A percentile compares a stretch with the other conserved stretches of the same genome.
phyloP scores from a whole-genome alignment of 2,888 invertebrate genomes.

The Dinocampus coccinellae region DNA sequence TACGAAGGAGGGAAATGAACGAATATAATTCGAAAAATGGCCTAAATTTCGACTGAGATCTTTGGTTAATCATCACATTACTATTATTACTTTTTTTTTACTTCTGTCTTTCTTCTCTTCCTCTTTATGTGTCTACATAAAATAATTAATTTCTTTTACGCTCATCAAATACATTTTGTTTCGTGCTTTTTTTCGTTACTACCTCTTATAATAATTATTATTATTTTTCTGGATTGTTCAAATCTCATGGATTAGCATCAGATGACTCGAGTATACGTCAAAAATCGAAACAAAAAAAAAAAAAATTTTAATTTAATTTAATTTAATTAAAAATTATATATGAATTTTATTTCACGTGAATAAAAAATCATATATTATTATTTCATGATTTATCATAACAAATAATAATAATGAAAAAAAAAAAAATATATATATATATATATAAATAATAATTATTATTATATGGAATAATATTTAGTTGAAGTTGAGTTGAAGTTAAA shows the following conservation, averaged over 20 bases:
- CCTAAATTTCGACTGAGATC: slow-evolving; percentile 20
- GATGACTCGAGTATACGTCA: not conserved
- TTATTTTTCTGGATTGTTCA: slow-evolving; percentile 22
- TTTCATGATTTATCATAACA: no score
- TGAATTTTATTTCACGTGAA: no score
- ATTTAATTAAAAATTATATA: no score
- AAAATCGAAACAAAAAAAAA: not conserved
- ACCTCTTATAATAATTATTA: no score
- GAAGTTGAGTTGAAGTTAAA: not conserved
- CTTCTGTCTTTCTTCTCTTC: slow-evolving; percentile 10
- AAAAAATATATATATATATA: not conserved
- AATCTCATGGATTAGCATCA: slow-evolving; percentile 25
- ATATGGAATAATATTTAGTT: no score
- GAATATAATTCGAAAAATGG: slow-evolving; percentile 41
- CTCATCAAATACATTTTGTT: slow-evolving; percentile 20
- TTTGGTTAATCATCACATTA: slow-evolving; percentile 35
- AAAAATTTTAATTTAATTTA: no score
- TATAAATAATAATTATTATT: not conserved
- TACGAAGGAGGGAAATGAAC: no score
- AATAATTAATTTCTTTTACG: slow-evolving; percentile 31
- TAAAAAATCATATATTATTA: no score
- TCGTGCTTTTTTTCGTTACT: slow-evolving; percentile 12
- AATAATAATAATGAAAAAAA: not conserved
- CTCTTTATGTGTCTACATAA: slow-evolving; percentile 18
- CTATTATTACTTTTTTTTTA: slow-evolving; percentile 11